Conservation (phyloP, 2,113 vertebrate genomes). For the Ceuthmochares aereus region DNA sequence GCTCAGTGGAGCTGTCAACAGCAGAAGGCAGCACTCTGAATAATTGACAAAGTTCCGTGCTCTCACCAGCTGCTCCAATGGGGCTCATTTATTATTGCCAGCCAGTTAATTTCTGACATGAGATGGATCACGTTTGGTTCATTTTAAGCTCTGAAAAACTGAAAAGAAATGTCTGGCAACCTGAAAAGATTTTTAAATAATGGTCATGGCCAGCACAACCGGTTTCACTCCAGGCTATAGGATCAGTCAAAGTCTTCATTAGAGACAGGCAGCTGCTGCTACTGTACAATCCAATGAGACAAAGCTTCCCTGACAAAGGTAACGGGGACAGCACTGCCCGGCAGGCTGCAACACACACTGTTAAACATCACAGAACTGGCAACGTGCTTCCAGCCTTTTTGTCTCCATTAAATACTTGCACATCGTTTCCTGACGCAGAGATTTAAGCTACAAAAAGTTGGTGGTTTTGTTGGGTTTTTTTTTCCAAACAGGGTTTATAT, state of each 20-base stretch:
- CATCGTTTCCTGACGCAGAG: background rate
- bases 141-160: conserved; percentile 37
- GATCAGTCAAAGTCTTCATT: conserved; percentile 31
- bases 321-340: background rate
- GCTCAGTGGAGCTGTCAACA: background rate
- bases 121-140: conserved; percentile 27
- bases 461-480: background rate
- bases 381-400: background rate
- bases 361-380: background rate
- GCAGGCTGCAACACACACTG: background rate
- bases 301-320: background rate
- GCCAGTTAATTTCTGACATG: background rate
- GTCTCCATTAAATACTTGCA: background rate
- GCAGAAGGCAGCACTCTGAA: background rate
- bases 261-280: conserved; percentile 47
- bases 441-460: background rate
- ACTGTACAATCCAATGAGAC: conserved; percentile 7
- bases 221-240: background rate
- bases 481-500: background rate
- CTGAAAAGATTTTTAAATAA: conserved; percentile 6
- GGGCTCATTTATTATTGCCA: background rate
- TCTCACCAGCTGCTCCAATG: background rate
- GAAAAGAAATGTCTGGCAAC: background rate
- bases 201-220: background rate
- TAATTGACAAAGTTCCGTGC: background rate